A percentile compares a stretch with the other conserved stretches of the same genome.
These are phyloP conservation scores for Aphaenogaster rudis DNA, from an alignment of 1,140 invertebrate species.

Conservation along the genomic window DNA sequence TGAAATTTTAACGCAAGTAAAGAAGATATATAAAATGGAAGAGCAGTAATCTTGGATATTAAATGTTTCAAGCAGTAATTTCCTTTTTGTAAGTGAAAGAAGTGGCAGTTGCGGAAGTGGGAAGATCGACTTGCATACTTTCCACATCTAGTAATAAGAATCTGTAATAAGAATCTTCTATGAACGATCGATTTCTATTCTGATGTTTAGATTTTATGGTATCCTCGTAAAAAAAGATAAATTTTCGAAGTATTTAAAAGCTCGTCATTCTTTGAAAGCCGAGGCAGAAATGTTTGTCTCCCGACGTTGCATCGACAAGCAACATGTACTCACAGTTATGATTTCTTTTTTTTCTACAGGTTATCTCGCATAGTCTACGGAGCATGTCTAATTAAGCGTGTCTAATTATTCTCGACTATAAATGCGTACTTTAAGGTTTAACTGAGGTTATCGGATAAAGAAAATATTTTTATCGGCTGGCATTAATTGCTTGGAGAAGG, in stretches of 20 bases:
- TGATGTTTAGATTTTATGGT: neutral
- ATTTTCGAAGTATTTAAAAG: neutral
- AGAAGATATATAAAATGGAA: neutral
- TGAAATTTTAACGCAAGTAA: neutral
- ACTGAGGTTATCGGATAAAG: constrained; percentile 79
- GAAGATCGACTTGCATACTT: neutral
- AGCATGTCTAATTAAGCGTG: neutral
- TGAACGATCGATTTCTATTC: neutral
- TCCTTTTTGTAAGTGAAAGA: constrained; percentile 18
- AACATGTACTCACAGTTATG: neutral
- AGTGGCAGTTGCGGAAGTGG: neutral
- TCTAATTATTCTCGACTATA: constrained; percentile 61
- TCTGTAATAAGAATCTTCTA: constrained; percentile 35
- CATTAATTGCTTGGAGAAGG: constrained; percentile 74
- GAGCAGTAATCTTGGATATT: neutral
- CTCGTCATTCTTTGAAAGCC: neutral
- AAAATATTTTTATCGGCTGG: constrained; percentile 78
- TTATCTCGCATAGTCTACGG: no score
- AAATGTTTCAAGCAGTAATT: constrained; percentile 29
- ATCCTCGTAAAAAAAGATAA: neutral
- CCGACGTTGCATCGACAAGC: neutral
- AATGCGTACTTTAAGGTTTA: constrained; percentile 73
- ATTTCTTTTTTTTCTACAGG: constrained; percentile 1
- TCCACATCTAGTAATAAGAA: neutral
- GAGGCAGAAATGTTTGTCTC: no score